Conservation (phyloP, 2,888 invertebrate genomes). For the Drosophila demipolita region DNA sequence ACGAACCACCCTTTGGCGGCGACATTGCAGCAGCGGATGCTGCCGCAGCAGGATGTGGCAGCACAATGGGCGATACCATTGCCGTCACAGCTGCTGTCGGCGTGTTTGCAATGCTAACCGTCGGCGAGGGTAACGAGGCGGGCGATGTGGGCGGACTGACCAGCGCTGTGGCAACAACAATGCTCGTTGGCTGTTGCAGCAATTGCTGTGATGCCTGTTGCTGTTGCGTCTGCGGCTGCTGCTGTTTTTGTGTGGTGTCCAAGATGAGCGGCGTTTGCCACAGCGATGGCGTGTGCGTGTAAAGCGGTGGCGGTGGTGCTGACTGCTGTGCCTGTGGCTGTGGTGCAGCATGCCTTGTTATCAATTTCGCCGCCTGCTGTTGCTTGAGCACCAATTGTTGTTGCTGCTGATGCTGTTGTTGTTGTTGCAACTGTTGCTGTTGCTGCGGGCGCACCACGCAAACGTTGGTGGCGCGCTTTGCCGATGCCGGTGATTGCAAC, state of each 20-base stretch:
- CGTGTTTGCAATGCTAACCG: conserved; percentile 42
- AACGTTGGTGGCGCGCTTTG: conserved; percentile 75
- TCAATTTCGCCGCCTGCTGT: conserved; percentile 50
- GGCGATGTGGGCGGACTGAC: conserved; percentile 76
- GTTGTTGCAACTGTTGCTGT: conserved; percentile 62
- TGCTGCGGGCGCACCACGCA: conserved; percentile 81
- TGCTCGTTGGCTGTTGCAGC: conserved; percentile 28
- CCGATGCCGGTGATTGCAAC: conserved; percentile 62
- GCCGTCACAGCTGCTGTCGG: conserved; percentile 68
- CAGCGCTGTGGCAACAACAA: conserved; percentile 45
- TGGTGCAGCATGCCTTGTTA: conserved; percentile 49
- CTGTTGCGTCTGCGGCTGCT: conserved; percentile 54
- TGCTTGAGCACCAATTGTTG: conserved; percentile 51
- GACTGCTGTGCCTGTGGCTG: conserved; percentile 47
- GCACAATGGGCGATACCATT: conserved; percentile 74
- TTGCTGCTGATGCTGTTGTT: conserved; percentile 68
- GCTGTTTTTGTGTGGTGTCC: conserved; percentile 69
- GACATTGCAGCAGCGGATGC: conserved; percentile 44
- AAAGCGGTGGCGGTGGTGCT: conserved; percentile 70
- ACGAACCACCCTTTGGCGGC: conserved; percentile 64
- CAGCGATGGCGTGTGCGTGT: conserved; percentile 79
- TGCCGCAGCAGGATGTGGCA: conserved; percentile 49
- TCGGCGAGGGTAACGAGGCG: conserved; percentile 74
- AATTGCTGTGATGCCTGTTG: conserved; percentile 27
- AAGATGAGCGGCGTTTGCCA: conserved; percentile 82